These are phyloP conservation scores for Heteromyza rotundicornis DNA, from an alignment of 2,888 invertebrate species.

Conservation along the genomic window DNA sequence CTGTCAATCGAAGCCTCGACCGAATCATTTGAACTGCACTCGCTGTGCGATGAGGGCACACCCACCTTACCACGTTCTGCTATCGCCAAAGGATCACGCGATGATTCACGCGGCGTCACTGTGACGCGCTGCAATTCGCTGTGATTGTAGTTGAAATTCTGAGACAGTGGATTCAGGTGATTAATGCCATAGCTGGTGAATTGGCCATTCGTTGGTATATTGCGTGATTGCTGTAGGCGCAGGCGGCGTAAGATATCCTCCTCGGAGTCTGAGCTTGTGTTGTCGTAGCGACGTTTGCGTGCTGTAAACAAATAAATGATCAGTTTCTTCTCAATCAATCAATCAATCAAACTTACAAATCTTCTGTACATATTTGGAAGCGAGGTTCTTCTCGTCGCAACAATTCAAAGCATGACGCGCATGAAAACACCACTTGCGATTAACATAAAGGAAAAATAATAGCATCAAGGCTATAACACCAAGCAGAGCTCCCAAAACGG, in stretches of 20 bases:
- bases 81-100: conserved; percentile 60
- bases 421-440: conserved; percentile 76
- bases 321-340: background rate
- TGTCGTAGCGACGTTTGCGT: conserved; percentile 59
- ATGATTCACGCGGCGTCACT: conserved; percentile 51
- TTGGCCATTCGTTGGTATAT: conserved; percentile 52
- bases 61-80: conserved; percentile 63
- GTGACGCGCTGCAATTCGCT: conserved; percentile 60
- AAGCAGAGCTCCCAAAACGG: conserved; percentile 85
- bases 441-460: conserved; percentile 85
- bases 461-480: conserved; percentile 83
- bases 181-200: conserved; percentile 57
- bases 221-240: conserved; percentile 64
- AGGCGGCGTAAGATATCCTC: conserved; percentile 70
- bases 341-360: conserved; percentile 52
- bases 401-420: conserved; percentile 69
- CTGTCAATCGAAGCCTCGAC: conserved; percentile 61
- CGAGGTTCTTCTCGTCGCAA: conserved; percentile 66
- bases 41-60: conserved; percentile 61
- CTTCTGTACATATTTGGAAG: conserved; percentile 61
- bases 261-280: conserved; percentile 76
- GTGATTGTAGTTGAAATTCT: conserved; percentile 56
- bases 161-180: conserved; percentile 53
- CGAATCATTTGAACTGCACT: conserved; percentile 63
- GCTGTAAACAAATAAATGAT: conserved; percentile 46